phyloP scores from a whole-genome alignment of 2,797 vertebrate species.

The Labeo calbasu region DNA sequence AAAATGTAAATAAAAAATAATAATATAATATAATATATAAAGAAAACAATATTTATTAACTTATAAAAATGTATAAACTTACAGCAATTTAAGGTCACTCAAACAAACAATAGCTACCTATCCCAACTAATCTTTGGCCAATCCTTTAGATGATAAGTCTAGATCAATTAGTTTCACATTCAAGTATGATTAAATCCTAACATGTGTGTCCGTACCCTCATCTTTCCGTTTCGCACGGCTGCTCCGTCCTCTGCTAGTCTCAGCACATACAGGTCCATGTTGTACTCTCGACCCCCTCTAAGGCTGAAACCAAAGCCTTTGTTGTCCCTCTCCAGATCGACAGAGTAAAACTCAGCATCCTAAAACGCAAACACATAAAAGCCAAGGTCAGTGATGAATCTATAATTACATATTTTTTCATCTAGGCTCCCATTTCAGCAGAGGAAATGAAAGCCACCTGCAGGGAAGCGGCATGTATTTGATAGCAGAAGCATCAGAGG shows the following conservation, averaged over 20 bases:
- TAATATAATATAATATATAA: too few relatives aligned
- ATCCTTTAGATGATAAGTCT: not conserved
- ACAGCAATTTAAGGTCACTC: not conserved
- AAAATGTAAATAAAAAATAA: too few relatives aligned
- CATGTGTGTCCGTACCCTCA: conserved; percentile 82
- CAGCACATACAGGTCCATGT: conserved; percentile 98
- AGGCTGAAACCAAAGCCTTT: conserved; percentile 99
- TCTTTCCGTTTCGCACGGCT: conserved; percentile 93
- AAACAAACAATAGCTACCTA: not conserved
- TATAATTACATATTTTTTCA: conserved; percentile 41
- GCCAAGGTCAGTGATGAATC: conserved; percentile 66
- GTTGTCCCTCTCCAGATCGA: conserved; percentile 95
- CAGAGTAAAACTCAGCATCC: conserved; percentile 94
- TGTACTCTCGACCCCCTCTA: conserved; percentile 95
- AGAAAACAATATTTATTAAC: too few relatives aligned
- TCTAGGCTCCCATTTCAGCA: conserved; percentile 63
- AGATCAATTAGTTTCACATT: not conserved
- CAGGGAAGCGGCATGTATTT: conserved; percentile 68
- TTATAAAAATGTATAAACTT: too few relatives aligned
- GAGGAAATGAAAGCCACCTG: conserved; percentile 69
- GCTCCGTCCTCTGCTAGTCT: conserved; percentile 96
- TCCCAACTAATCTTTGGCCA: not conserved
- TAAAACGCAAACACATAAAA: conserved; percentile 61
- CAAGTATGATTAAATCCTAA: not conserved
- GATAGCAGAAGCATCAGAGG: conserved; percentile 57